These are phyloP conservation scores for Trichonephila clavata DNA, from an alignment of 1,140 invertebrate species.

Conservation along the genomic window DNA sequence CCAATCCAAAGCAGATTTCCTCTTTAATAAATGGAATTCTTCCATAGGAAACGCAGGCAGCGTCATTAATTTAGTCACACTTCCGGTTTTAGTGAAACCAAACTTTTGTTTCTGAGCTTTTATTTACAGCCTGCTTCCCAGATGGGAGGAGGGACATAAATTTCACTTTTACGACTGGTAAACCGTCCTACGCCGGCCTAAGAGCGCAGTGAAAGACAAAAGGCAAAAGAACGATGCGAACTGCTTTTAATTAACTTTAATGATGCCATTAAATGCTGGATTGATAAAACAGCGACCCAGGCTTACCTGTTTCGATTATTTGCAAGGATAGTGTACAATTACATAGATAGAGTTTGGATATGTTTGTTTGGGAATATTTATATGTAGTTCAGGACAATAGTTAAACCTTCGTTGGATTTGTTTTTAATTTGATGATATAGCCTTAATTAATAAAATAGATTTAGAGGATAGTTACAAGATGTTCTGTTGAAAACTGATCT, in stretches of 20 bases:
- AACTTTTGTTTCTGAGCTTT: slow-evolving; percentile 35
- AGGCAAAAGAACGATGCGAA: slow-evolving; percentile 29
- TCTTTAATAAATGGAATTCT: slow-evolving; percentile 36
- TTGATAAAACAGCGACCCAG: slow-evolving; percentile 55
- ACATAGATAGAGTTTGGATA: neutral
- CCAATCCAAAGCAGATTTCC: neutral
- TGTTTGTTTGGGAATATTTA: neutral
- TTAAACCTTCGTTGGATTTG: no score
- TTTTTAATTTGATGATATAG: no score
- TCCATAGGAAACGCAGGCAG: neutral
- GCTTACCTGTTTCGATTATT: neutral
- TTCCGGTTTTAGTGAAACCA: slow-evolving; percentile 39
- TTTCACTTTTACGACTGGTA: slow-evolving; percentile 55
- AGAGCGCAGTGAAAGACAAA: slow-evolving; percentile 9
- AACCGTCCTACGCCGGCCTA: neutral
- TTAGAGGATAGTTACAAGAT: no score
- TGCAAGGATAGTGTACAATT: neutral
- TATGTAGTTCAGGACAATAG: no score
- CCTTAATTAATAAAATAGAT: no score
- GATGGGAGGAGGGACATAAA: slow-evolving; percentile 54
- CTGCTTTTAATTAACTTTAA: slow-evolving; percentile 72
- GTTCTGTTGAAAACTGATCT: no score
- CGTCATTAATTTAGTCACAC: slow-evolving; percentile 54
- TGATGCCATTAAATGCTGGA: slow-evolving; percentile 49
- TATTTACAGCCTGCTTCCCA: slow-evolving; percentile 44